These are phyloP conservation scores for Trichomycterus rosablanca DNA, from an alignment of 2,113 vertebrate genomes.

Conservation along the genomic window DNA sequence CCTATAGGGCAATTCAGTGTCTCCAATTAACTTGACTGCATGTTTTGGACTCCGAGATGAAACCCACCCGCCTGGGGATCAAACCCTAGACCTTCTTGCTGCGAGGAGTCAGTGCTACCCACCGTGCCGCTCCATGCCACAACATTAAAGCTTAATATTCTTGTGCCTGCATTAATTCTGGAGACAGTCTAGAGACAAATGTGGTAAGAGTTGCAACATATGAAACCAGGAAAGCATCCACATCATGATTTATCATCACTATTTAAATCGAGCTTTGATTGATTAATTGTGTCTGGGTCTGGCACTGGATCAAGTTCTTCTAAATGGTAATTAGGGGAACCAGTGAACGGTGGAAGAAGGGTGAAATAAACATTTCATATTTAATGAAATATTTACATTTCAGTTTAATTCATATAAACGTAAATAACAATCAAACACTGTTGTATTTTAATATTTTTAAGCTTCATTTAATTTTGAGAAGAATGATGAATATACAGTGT, in stretches of 20 bases:
- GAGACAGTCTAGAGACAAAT: no score
- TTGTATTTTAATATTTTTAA: slow-evolving; percentile 52
- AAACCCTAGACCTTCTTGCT: no score
- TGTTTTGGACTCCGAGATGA: no score
- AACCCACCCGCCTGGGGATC: no score
- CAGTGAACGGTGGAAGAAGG: slow-evolving; percentile 44
- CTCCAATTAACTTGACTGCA: no score
- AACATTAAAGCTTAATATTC: no score
- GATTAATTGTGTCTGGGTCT: slow-evolving; percentile 56
- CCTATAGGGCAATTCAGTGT: no score
- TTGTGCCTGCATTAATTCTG: no score
- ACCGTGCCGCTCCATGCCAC: no score
- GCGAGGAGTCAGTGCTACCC: no score
- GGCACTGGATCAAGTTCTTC: slow-evolving; percentile 44
- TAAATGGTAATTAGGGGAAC: slow-evolving; percentile 56
- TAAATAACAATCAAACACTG: slow-evolving; percentile 56
- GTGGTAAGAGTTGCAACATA: no score
- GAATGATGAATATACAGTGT: slow-evolving; percentile 68
- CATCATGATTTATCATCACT: slow-evolving; percentile 51
- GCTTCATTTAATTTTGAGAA: slow-evolving; percentile 55
- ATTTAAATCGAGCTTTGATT: slow-evolving; percentile 41
- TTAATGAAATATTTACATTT: no score
- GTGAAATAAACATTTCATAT: slow-evolving; percentile 67
- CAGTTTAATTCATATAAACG: slow-evolving; percentile 57
- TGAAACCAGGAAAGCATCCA: slow-evolving; percentile 14